Percentiles rank a stretch among this genome's conserved stretches.
phyloP scores from a whole-genome alignment of 1,140 invertebrate species.

The Diabrotica virgifera region DNA sequence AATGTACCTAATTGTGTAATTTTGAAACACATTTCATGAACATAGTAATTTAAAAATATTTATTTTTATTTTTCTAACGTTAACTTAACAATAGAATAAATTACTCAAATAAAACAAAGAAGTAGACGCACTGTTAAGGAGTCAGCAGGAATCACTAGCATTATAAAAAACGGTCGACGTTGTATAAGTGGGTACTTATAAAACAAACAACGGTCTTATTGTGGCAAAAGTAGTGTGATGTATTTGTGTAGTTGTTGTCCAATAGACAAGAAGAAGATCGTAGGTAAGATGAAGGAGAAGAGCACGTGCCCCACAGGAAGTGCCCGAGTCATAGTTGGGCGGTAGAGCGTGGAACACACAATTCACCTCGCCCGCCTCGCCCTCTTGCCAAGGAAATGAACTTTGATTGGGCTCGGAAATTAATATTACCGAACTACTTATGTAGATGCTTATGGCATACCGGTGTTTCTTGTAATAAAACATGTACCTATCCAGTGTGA shows the following conservation, averaged over 20 bases:
- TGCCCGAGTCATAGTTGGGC: constrained; percentile 43
- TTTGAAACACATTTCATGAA: too few species aligned
- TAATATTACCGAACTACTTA: constrained; percentile 32
- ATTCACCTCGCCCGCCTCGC: constrained; percentile 40
- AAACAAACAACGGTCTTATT: constrained; percentile 5
- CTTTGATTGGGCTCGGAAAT: constrained; percentile 43
- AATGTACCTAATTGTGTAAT: too few species aligned
- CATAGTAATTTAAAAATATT: too few species aligned
- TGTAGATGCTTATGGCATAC: not conserved
- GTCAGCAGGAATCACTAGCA: too few species aligned
- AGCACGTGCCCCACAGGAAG: constrained; percentile 47
- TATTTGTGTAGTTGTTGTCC: constrained; percentile 13
- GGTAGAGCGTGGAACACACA: constrained; percentile 43
- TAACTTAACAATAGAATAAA: too few species aligned
- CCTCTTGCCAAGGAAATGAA: constrained; percentile 43
- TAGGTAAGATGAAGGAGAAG: constrained; percentile 35
- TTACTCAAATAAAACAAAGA: too few species aligned
- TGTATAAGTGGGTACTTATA: not conserved
- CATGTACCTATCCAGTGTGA: not conserved
- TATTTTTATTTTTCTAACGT: too few species aligned
- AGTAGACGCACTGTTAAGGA: too few species aligned
- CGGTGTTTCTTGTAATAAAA: not conserved
- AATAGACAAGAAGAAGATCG: constrained; percentile 8
- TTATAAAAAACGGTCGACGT: too few species aligned
- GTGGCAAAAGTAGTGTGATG: constrained; percentile 5